Evolutionary conservation across 2,797 vertebrate species (phyloP).

Genomic region (Sebastes itinus): DNA sequence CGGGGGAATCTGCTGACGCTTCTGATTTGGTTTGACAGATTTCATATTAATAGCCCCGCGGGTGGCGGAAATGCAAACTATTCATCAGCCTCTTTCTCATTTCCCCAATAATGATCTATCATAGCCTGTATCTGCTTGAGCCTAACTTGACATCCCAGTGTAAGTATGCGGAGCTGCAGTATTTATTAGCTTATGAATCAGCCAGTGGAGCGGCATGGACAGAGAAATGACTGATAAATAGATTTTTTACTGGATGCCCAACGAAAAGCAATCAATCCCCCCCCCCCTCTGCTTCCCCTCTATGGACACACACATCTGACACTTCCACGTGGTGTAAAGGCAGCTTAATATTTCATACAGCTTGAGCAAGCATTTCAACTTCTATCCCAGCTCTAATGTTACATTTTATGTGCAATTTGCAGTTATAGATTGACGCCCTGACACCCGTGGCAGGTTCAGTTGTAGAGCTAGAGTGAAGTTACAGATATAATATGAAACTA

Average conservation of each 20-base stretch:
- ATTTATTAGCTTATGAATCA: constrained; percentile 59
- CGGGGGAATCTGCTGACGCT: constrained; percentile 50
- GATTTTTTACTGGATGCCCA: constrained; percentile 36
- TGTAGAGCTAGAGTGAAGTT: too few relatives aligned
- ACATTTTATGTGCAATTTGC: constrained; percentile 21
- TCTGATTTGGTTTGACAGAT: constrained; percentile 53
- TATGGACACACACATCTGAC: constrained; percentile 1
- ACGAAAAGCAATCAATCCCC: constrained; percentile 32
- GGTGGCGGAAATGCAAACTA: constrained; percentile 54
- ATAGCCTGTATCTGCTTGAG: constrained; percentile 54
- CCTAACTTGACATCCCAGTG: constrained; percentile 45
- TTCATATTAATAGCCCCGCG: constrained; percentile 53
- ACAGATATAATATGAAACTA: too few relatives aligned
- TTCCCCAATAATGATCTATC: constrained; percentile 66
- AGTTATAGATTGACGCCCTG: background rate
- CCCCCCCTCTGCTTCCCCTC: background rate
- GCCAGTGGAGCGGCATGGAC: constrained; percentile 32
- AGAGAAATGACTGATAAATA: constrained; percentile 54
- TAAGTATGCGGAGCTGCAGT: constrained; percentile 44
- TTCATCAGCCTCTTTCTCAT: constrained; percentile 59
- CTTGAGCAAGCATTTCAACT: constrained; percentile 5
- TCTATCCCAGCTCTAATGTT: background rate
- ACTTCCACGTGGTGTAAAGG: background rate
- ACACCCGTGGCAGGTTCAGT: too few relatives aligned
- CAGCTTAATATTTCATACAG: constrained; percentile 33